Percentiles rank a stretch among this genome's conserved stretches.
phyloP scores from a whole-genome alignment of 2,888 invertebrate species.

The Sarcophaga variegata region DNA sequence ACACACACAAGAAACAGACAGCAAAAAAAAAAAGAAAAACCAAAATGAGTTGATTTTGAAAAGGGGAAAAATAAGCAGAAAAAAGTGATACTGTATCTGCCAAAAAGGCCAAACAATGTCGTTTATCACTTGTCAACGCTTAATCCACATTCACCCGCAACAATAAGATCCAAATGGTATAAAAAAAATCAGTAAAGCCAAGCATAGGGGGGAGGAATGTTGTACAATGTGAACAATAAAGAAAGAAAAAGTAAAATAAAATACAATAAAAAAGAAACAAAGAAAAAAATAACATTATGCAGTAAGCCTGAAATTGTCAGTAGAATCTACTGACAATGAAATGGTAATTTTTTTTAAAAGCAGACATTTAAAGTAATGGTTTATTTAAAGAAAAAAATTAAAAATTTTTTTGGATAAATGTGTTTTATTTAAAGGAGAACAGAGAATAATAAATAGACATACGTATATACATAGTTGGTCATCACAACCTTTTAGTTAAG shows the following conservation, averaged over 20 bases:
- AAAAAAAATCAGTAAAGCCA: not conserved
- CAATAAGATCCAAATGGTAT: slow-evolving; percentile 1
- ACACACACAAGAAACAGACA: not conserved
- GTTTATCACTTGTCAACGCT: slow-evolving; percentile 61
- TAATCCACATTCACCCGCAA: slow-evolving; percentile 57
- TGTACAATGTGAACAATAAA: slow-evolving; percentile 11
- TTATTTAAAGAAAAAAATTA: too few species aligned
- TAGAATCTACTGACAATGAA: slow-evolving; percentile 32
- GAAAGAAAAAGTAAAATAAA: not conserved
- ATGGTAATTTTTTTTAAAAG: not conserved
- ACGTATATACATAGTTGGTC: too few species aligned
- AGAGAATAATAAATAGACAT: too few species aligned
- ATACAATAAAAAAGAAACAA: not conserved
- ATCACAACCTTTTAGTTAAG: too few species aligned
- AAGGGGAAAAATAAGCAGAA: not conserved
- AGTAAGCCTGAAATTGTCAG: slow-evolving; percentile 40
- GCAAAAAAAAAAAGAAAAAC: not conserved
- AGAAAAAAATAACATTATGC: slow-evolving; percentile 25
- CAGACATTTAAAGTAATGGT: slow-evolving; percentile 19
- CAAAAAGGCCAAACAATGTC: slow-evolving; percentile 63
- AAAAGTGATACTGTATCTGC: slow-evolving; percentile 30
- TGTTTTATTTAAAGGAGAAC: too few species aligned
- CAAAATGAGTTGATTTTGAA: slow-evolving; percentile 8
- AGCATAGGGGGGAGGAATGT: not conserved
- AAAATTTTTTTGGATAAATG: too few species aligned